phyloP scores from a whole-genome alignment of 2,888 invertebrate species.

The Leptinotarsa rubiginosa region DNA sequence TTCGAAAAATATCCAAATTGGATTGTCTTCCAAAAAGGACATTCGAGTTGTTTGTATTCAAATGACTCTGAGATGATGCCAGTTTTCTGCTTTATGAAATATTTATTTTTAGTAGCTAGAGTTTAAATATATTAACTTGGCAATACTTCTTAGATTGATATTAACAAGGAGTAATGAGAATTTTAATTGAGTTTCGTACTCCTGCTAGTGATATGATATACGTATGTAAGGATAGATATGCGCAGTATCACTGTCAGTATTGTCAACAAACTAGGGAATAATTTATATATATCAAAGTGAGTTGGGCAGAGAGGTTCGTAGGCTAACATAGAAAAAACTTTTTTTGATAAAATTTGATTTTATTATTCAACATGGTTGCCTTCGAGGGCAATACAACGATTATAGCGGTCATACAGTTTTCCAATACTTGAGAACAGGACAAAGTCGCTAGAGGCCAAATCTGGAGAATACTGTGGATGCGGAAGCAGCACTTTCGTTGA shows the following conservation, averaged over 20 bases:
- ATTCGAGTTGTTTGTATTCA: constrained; percentile 34
- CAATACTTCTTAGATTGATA: constrained; percentile 4
- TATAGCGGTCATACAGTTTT: too few relatives aligned
- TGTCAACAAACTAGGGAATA: constrained; percentile 22
- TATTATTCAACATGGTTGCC: too few relatives aligned
- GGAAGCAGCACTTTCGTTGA: too few relatives aligned
- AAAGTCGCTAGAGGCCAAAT: too few relatives aligned
- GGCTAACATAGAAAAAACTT: too few relatives aligned
- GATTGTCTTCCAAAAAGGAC: constrained; percentile 51
- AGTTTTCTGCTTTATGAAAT: constrained; percentile 29
- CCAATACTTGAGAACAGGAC: too few relatives aligned
- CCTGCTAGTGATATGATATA: constrained; percentile 27
- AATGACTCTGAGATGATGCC: constrained; percentile 24
- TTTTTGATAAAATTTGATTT: too few relatives aligned
- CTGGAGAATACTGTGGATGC: too few relatives aligned
- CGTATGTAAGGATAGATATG: constrained; percentile 11
- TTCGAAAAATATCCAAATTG: constrained; percentile 45
- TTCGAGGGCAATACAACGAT: too few relatives aligned
- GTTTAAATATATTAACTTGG: constrained; percentile 25
- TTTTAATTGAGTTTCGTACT: background rate
- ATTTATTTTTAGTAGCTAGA: constrained; percentile 30
- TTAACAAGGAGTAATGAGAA: constrained; percentile 1
- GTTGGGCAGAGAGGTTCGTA: background rate
- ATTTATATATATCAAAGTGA: constrained; percentile 14
- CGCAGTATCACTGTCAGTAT: constrained; percentile 25